Conservation (phyloP, 1,140 invertebrate genomes). For the Lepidostoma basale region DNA sequence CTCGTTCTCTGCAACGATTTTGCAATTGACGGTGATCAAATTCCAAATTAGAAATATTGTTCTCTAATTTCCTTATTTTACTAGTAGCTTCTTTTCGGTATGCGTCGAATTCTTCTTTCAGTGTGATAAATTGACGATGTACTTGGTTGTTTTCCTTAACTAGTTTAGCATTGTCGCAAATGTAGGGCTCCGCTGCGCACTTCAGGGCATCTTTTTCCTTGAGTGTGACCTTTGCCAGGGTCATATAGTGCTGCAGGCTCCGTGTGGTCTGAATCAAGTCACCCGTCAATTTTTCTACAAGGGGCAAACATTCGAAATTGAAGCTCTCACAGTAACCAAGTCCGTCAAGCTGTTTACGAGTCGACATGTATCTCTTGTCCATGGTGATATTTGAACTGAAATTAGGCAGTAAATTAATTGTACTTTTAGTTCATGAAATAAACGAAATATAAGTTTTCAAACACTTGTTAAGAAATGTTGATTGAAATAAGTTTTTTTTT, state of each 20-base stretch:
- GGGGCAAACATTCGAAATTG: slow-evolving; percentile 71
- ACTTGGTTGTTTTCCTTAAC: slow-evolving; percentile 75
- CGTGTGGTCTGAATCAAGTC: slow-evolving; percentile 81
- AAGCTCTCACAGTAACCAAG: slow-evolving; percentile 78
- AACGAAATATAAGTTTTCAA: too few relatives aligned
- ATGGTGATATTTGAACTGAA: too few relatives aligned
- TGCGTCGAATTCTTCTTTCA: slow-evolving; percentile 64
- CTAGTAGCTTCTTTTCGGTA: slow-evolving; percentile 50
- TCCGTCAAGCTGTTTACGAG: slow-evolving; percentile 68
- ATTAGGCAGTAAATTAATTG: too few relatives aligned
- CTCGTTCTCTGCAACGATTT: slow-evolving; percentile 54
- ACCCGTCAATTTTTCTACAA: slow-evolving; percentile 75
- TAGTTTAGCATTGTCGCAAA: slow-evolving; percentile 72
- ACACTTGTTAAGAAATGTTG: too few relatives aligned
- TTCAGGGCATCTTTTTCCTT: slow-evolving; percentile 65
- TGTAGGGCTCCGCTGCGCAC: slow-evolving; percentile 69
- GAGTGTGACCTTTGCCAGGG: slow-evolving; percentile 68
- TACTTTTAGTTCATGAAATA: too few relatives aligned
- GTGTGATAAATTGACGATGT: slow-evolving; percentile 69
- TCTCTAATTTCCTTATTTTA: slow-evolving; percentile 52
- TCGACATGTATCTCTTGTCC: slow-evolving; percentile 56
- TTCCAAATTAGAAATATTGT: slow-evolving; percentile 54
- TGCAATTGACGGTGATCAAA: slow-evolving; percentile 53
- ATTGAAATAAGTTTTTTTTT: too few relatives aligned
- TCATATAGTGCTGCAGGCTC: slow-evolving; percentile 79